Evolutionary conservation across 1,140 invertebrate genomes (phyloP).

Genomic region (Cepaea nemoralis): DNA sequence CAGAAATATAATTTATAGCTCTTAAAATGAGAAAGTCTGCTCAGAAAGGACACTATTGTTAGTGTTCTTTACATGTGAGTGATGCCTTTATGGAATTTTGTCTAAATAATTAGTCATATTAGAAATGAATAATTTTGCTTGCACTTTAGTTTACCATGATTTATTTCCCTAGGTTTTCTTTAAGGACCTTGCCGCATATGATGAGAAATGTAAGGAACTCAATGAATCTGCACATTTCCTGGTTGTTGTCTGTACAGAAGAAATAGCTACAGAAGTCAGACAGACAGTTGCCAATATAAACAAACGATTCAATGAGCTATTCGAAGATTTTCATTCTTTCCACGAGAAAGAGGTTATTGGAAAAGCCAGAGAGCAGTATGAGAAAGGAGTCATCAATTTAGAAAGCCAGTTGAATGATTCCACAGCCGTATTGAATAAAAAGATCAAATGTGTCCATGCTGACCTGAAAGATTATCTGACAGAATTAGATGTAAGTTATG

Average conservation of each 20-base stretch:
- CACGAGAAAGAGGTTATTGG: slow-evolving; percentile 89
- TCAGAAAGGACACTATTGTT: no score
- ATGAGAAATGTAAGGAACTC: slow-evolving; percentile 86
- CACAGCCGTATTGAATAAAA: slow-evolving; percentile 73
- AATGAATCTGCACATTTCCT: slow-evolving; percentile 89
- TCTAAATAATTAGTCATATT: no score
- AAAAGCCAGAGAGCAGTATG: slow-evolving; percentile 85
- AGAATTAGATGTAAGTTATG: slow-evolving; percentile 78
- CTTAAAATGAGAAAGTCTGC: no score
- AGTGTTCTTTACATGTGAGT: no score
- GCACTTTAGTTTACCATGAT: no score
- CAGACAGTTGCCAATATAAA: slow-evolving; percentile 81
- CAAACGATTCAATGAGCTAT: slow-evolving; percentile 81
- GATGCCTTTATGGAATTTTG: no score
- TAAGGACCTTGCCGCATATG: slow-evolving; percentile 89
- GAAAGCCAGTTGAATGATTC: slow-evolving; percentile 85
- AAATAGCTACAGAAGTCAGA: slow-evolving; percentile 83
- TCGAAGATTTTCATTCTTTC: slow-evolving; percentile 55
- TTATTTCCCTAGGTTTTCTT: slow-evolving; percentile 75
- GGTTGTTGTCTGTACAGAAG: slow-evolving; percentile 86
- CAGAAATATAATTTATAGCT: no score
- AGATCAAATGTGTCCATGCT: slow-evolving; percentile 78
- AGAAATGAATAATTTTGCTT: no score
- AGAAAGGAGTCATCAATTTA: slow-evolving; percentile 81
- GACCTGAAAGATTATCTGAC: slow-evolving; percentile 85